phyloP scores from a whole-genome alignment of 2,888 invertebrate species.

The Antitype chi region DNA sequence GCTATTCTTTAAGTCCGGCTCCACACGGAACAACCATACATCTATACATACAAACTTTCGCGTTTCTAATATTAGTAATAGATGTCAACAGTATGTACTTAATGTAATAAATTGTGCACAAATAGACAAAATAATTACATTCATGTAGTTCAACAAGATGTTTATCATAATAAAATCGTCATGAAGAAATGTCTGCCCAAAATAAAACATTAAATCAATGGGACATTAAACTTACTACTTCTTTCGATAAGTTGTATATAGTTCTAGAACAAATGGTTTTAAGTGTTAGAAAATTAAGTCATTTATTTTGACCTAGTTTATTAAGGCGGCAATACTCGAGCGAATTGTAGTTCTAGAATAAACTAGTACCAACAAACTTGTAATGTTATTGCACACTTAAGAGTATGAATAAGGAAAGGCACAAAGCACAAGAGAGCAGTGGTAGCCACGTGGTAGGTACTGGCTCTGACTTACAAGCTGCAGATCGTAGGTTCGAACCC shows the following conservation, averaged over 20 bases:
- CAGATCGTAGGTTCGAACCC: too few relatives aligned
- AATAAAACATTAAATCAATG: background rate
- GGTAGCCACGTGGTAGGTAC: too few relatives aligned
- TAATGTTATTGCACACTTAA: background rate
- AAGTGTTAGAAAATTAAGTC: slow-evolving; percentile 33
- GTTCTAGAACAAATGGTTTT: slow-evolving; percentile 15
- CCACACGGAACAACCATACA: too few relatives aligned
- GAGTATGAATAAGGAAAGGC: slow-evolving; percentile 23
- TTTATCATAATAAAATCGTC: background rate
- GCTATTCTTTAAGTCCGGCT: too few relatives aligned
- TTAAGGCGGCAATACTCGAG: slow-evolving; percentile 25
- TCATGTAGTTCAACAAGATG: background rate
- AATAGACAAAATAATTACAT: background rate
- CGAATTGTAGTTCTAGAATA: slow-evolving; percentile 27
- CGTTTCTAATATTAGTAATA: too few relatives aligned
- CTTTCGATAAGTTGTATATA: background rate
- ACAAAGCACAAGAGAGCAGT: too few relatives aligned
- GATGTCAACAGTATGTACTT: background rate
- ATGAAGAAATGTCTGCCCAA: background rate
- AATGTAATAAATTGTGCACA: background rate
- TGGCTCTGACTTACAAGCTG: too few relatives aligned
- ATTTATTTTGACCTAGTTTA: slow-evolving; percentile 22
- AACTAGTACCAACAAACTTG: slow-evolving; percentile 12
- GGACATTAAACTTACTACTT: background rate
- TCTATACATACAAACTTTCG: too few relatives aligned